These are phyloP conservation scores for Sebastes trivittatus DNA, from an alignment of 2,797 vertebrate species.

Conservation along the genomic window DNA sequence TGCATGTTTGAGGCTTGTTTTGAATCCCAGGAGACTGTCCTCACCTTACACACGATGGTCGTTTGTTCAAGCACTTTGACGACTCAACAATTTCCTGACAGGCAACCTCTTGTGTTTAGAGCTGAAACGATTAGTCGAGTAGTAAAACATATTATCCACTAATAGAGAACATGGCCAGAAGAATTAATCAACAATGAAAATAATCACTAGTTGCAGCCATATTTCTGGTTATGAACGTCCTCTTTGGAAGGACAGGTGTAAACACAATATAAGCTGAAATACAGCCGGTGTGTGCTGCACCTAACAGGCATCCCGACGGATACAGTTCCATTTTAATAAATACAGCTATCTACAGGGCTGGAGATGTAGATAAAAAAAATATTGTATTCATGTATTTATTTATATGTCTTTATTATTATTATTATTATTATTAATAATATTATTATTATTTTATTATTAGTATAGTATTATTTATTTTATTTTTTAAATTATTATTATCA, in stretches of 20 bases:
- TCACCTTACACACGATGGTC: neutral
- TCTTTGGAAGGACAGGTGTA: neutral
- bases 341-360: too few relatives aligned
- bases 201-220: neutral
- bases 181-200: neutral
- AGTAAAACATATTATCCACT: neutral
- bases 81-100: neutral
- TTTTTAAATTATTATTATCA: too few relatives aligned
- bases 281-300: too few relatives aligned
- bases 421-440: too few relatives aligned
- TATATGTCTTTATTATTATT: too few relatives aligned
- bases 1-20: neutral
- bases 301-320: too few relatives aligned
- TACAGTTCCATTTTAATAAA: too few relatives aligned
- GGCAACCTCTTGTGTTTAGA: too few relatives aligned
- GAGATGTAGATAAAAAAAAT: too few relatives aligned
- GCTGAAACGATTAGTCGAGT: neutral
- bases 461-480: too few relatives aligned
- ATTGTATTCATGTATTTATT: too few relatives aligned
- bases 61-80: neutral
- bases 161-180: neutral
- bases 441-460: too few relatives aligned
- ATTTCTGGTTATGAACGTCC: neutral
- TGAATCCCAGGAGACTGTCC: neutral
- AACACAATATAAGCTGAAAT: neutral